These are phyloP conservation scores for Antrozous pallidus DNA, from an alignment of 2,797 vertebrate genomes.

Conservation along the genomic window DNA sequence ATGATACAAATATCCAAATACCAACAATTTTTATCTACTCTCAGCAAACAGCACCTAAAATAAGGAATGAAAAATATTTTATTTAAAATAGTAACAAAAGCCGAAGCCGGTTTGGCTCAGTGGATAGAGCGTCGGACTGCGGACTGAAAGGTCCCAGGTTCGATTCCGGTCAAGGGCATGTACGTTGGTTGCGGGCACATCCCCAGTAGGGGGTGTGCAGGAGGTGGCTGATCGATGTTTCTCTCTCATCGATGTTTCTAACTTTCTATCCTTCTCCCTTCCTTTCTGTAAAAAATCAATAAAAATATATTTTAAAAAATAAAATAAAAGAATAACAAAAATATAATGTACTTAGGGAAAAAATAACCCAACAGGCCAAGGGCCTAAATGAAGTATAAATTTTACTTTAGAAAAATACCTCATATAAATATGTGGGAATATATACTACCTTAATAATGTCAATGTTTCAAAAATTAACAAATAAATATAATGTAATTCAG, in stretches of 20 bases:
- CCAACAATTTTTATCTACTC: background rate
- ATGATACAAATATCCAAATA: background rate
- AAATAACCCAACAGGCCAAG: background rate
- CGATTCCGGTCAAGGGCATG: too few species aligned
- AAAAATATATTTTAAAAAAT: too few species aligned
- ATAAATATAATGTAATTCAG: background rate
- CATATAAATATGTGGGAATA: background rate
- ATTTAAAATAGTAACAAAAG: too few species aligned
- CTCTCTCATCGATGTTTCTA: too few species aligned
- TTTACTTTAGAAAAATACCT: background rate
- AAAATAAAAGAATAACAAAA: background rate
- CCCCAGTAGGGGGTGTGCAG: too few species aligned
- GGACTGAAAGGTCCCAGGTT: too few species aligned
- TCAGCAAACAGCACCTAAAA: background rate
- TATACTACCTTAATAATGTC: background rate
- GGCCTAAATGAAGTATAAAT: background rate
- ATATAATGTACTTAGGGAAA: background rate
- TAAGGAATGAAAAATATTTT: background rate
- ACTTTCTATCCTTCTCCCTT: too few species aligned
- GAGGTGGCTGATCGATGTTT: too few species aligned
- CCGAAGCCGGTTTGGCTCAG: too few species aligned
- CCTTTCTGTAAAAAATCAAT: too few species aligned
- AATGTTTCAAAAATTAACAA: background rate
- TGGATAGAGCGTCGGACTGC: too few species aligned
- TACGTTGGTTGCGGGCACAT: too few species aligned